A percentile compares a stretch with the other conserved stretches of the same genome.
Evolutionary conservation across 2,113 vertebrate genomes (phyloP).

Genomic region (Noctilio leporinus): DNA sequence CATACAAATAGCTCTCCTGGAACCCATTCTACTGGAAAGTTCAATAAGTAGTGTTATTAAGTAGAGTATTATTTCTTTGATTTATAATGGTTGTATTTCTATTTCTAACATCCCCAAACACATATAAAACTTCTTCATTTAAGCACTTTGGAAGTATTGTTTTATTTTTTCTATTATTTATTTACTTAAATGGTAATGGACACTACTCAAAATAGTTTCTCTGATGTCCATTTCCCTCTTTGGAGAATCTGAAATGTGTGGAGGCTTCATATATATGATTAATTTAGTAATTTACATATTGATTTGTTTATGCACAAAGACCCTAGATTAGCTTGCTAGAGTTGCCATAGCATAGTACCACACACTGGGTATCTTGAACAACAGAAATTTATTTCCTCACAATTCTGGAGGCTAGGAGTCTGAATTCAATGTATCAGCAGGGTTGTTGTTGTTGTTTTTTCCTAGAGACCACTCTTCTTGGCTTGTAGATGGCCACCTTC

Average conservation of each 20-base stretch:
- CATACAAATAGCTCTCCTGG: not conserved
- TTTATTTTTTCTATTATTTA: not conserved
- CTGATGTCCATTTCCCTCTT: not conserved
- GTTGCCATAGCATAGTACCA: not conserved
- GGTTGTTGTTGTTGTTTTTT: not conserved
- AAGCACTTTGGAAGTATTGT: not conserved
- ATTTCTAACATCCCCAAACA: not conserved
- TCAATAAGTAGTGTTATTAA: not conserved
- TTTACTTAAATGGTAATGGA: not conserved
- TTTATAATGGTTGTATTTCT: not conserved
- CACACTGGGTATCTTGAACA: not conserved
- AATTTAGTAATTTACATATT: not conserved
- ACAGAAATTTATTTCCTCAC: not conserved
- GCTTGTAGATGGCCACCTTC: not conserved
- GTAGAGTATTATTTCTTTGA: not conserved
- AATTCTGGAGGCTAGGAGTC: not conserved
- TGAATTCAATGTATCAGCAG: not conserved
- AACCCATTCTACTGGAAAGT: not conserved
- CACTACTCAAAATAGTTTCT: not conserved
- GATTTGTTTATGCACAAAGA: not conserved
- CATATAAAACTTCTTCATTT: not conserved
- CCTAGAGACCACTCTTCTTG: not conserved
- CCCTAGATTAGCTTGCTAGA: not conserved
- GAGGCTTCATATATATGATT: not conserved
- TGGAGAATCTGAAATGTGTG: not conserved